Evolutionary conservation across 2,797 vertebrate genomes (phyloP).

Genomic region (Acomys russatus): DNA sequence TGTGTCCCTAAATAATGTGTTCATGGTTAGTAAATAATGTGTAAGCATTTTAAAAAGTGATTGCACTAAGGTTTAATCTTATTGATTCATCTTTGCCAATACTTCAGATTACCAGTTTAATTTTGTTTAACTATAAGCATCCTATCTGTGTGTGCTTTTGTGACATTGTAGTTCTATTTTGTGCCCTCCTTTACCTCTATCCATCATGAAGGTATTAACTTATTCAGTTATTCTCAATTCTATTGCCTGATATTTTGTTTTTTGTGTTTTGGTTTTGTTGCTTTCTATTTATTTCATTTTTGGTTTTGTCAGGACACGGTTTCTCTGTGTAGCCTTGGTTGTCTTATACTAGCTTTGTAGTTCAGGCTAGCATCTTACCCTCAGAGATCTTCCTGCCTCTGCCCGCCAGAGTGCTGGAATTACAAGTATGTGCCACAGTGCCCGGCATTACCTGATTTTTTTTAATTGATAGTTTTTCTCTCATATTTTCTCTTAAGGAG

Average conservation of each 20-base stretch:
- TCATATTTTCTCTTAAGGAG: slow-evolving; percentile 10
- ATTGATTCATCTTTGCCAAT: background rate
- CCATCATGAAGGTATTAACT: background rate
- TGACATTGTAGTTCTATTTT: background rate
- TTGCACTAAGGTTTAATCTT: background rate
- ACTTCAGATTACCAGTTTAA: background rate
- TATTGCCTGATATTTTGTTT: background rate
- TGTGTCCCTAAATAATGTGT: background rate
- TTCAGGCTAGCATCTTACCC: too few relatives aligned
- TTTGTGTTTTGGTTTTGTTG: too few relatives aligned
- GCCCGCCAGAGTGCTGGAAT: too few relatives aligned
- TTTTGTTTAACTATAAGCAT: slow-evolving; percentile 16
- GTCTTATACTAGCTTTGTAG: too few relatives aligned
- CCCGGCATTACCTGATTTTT: background rate
- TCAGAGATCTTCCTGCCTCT: too few relatives aligned
- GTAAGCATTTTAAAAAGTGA: background rate
- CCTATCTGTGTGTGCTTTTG: background rate
- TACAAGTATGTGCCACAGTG: too few relatives aligned
- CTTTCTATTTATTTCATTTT: too few relatives aligned
- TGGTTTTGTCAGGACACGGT: too few relatives aligned
- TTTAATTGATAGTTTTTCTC: background rate
- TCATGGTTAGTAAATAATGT: background rate
- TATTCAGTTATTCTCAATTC: background rate
- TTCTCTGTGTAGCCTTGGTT: too few relatives aligned
- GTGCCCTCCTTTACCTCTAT: background rate